Base-by-base conservation (phyloP, 2,888 invertebrate species). In the Eueremaeus valkanovi region DNA sequence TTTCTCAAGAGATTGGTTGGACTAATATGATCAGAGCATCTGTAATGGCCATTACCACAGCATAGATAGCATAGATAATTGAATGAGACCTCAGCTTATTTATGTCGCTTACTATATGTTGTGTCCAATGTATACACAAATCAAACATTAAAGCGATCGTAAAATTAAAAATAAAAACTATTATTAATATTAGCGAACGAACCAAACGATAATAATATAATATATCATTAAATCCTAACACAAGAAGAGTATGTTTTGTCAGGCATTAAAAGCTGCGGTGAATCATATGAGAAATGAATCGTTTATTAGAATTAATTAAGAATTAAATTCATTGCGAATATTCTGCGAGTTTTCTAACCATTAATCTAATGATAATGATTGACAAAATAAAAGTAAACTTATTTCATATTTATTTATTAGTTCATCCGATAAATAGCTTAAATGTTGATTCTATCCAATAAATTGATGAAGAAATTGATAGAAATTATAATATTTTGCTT, bases 31-130 rank as follows among this genome's bases (percentile, higher is more conserved):
- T 61, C 61, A 61, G 16, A 51, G n/a, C 61, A 61, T 61, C 61
- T 61, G 61, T 61, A 61, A 61, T 61, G 61, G 61, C 61, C 31
- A 61, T 61, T 61, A 61, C 61, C 61, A 29, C 61, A 61, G 61
- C 61, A 29, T 27, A 51, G n/a, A n/a, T n/a, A n/a, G n/a, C n/a
- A n/a, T n/a, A 51, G 61, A 61, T 61, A 61, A 61, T 61, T 61
- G 61, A 61, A 61, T 61, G 61, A 61, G 61, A 29, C 27, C 31
- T 51, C 21, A n/a, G 61, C 61, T 61, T 29, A 29, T 27, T 29
- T 29, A n/a, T 13, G 16, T 21, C 13, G 5, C 21, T 61, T n/a
- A 31, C 13, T 29, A 21, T 29, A 3, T 61, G 61, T 61, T 61
- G 31, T 61, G 21, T 51, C 6, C 51, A 21, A 51, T 51, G 51